Evolutionary conservation across 2,797 vertebrate species (phyloP).

Genomic region (Holocentrus rufus): DNA sequence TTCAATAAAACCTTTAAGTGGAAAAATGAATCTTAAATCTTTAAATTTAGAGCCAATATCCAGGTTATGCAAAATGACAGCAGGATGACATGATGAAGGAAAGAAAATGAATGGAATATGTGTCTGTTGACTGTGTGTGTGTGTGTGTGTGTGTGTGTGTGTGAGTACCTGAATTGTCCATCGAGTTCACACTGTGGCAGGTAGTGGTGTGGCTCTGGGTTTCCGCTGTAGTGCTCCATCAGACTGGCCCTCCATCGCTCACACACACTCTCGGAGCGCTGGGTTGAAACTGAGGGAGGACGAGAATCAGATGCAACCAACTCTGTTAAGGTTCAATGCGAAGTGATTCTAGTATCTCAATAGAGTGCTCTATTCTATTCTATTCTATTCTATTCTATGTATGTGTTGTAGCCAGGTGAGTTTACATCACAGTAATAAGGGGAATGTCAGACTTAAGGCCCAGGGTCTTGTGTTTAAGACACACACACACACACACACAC

Average conservation of each 20-base stretch:
- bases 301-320: constrained; percentile 6
- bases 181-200: constrained; percentile 81
- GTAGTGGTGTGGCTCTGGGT: constrained; percentile 78
- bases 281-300: constrained; percentile 55
- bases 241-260: constrained; percentile 83
- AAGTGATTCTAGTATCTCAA: not conserved
- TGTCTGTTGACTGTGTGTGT: not conserved
- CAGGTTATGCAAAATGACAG: too few relatives aligned
- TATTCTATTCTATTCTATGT: not conserved
- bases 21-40: too few relatives aligned
- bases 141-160: not conserved
- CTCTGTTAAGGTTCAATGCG: not conserved
- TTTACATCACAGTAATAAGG: constrained; percentile 16
- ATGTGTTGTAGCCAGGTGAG: constrained; percentile 15
- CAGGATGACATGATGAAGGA: too few relatives aligned
- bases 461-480: constrained; percentile 48
- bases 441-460: constrained; percentile 36
- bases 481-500: constrained; percentile 9
- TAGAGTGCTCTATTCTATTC: not conserved
- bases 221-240: constrained; percentile 80
- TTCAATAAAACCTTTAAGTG: too few relatives aligned
- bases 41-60: too few relatives aligned
- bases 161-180: constrained; percentile 79
- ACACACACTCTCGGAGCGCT: constrained; percentile 79
- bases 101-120: not conserved